phyloP scores from a whole-genome alignment of 1,140 invertebrate species.

The Trachymyrmex cornetzi region DNA sequence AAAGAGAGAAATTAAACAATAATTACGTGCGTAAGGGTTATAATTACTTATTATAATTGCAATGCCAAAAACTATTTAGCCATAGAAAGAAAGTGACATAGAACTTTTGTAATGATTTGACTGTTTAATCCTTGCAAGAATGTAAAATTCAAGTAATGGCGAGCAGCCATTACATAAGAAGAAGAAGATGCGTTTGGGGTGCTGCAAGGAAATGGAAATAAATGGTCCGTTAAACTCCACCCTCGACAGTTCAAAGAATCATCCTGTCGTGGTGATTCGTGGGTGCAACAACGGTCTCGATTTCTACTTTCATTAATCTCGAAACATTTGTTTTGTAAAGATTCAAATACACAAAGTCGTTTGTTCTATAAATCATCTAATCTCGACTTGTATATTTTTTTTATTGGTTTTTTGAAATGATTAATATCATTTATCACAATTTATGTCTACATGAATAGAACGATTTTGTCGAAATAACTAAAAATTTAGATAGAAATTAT shows the following conservation, averaged over 20 bases:
- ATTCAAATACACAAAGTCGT: neutral
- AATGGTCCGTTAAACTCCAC: conserved; percentile 67
- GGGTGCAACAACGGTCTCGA: neutral
- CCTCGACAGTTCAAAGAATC: conserved; percentile 19
- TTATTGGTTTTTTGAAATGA: neutral
- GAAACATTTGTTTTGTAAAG: neutral
- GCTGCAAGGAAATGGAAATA: conserved; percentile 67
- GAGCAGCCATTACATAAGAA: conserved; percentile 46
- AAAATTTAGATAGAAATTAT: too few species aligned
- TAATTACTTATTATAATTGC: neutral
- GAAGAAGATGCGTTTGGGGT: conserved; percentile 8
- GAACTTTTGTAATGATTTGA: neutral
- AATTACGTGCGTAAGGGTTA: too few species aligned
- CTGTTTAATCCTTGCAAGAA: neutral
- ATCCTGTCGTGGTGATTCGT: conserved; percentile 30
- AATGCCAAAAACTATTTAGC: neutral
- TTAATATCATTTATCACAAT: neutral
- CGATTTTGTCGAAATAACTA: too few species aligned
- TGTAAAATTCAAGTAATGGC: conserved; percentile 39
- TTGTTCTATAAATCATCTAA: neutral
- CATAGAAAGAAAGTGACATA: neutral
- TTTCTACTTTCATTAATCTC: neutral
- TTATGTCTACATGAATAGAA: neutral
- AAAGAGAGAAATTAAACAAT: too few species aligned
- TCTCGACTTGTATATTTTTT: neutral